Conservation (phyloP, 2,113 vertebrate species). For the Meleagris gallopavo region DNA sequence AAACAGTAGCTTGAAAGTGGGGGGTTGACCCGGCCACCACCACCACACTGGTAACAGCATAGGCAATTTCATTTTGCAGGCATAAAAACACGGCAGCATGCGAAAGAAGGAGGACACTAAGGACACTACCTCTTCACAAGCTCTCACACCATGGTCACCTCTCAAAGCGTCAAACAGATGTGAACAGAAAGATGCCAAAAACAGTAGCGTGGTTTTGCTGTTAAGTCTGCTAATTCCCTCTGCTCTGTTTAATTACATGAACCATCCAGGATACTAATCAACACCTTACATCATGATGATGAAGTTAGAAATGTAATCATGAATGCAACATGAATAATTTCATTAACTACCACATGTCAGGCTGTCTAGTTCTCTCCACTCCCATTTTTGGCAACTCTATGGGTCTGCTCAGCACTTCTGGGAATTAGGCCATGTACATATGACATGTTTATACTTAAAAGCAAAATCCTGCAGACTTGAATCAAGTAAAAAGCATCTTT, state of each 20-base stretch:
- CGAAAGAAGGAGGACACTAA: background rate
- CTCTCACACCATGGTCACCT: background rate
- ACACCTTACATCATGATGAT: conserved; percentile 34
- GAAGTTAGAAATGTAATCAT: conserved; percentile 56
- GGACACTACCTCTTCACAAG: background rate
- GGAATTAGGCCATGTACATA: background rate
- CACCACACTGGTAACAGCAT: rapidly evolving
- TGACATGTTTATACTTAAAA: conserved; percentile 11
- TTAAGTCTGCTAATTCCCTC: background rate
- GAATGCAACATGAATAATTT: conserved; percentile 50
- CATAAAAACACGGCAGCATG: background rate
- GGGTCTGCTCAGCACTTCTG: background rate
- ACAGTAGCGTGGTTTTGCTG: background rate
- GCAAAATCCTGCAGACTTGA: background rate
- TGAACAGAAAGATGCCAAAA: background rate
- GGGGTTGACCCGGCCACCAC: background rate
- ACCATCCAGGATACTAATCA: conserved; percentile 38
- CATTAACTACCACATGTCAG: conserved; percentile 45
- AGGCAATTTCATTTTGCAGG: background rate
- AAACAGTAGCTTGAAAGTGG: background rate
- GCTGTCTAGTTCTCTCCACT: conserved; percentile 22
- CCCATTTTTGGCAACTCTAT: background rate
- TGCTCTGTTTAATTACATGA: conserved; percentile 17
- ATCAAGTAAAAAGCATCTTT: conserved; percentile 19
- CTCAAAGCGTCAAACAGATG: background rate